Evolutionary conservation across 2,888 invertebrate species (phyloP), one percentile per base, ranked within the genome.

Genomic region (Macrosiphum euphorbiae): DNA sequence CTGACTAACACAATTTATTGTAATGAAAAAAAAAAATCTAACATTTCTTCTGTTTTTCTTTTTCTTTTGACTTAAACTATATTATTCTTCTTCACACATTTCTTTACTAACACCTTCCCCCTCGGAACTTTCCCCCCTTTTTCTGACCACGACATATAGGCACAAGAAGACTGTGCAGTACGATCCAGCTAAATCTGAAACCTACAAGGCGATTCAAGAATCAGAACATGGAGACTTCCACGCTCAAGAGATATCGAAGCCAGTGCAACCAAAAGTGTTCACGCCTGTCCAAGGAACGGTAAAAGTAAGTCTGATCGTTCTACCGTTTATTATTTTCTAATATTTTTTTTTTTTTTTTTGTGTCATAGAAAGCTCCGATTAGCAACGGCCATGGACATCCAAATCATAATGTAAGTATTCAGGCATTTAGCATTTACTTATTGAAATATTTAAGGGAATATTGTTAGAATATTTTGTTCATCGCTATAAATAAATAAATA

Each of bases 131-230:
- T 92, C 24, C 90, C 88, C 87, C 86, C 47, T 88, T 90, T 44
- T 90, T 92, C 58, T 90, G 24, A 78, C 91, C 88, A n/a, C 61
- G 41, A 78, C 44, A 91, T 94, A 89, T 95, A 97, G 97, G 95
- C 96, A 96, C 96, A 97, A 97, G 97, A 97, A 97, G 96, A 97
- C 97, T 95, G 96, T 97, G 96, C 97, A 97, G 96, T 98, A 97
- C 97, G 98, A 98, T 97, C 98, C 98, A 95, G 97, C 98, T 96
- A 97, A 97, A 96, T 98, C 98, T 96, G 98, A 98, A 96, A 98
- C 98, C 94, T 98, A 97, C 97, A 98, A 97, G 96, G 98, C 98
- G 95, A 97, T 98, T 95, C 98, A 98, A 96, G 98, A 98, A 96
- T 97, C 97, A 95, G 97, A 97, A 95, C 96, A 96, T 91, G 97